phyloP scores from a whole-genome alignment of 2,888 invertebrate species.

The Esperia sulphurella region DNA sequence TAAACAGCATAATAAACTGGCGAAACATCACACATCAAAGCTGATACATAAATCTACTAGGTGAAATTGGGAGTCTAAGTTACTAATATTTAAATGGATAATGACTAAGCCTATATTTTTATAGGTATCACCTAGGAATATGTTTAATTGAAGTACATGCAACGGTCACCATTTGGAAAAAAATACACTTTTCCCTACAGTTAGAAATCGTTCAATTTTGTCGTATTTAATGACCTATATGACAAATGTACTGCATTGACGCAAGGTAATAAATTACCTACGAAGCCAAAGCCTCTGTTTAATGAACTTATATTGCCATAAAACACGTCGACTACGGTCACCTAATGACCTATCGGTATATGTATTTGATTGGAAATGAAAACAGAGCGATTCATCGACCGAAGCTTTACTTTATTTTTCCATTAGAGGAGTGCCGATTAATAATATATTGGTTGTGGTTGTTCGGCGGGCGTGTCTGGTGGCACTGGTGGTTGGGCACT shows the following conservation, averaged over 20 bases:
- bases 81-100: not conserved
- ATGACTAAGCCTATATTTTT: not conserved
- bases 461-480: slow-evolving; percentile 40
- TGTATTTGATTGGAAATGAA: slow-evolving; percentile 38
- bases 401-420: slow-evolving; percentile 55
- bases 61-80: not conserved
- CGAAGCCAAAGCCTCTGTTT: not conserved
- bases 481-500: slow-evolving; percentile 33
- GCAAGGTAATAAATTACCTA: not conserved
- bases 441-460: slow-evolving; percentile 51
- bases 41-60: slow-evolving; percentile 3
- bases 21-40: slow-evolving; percentile 14
- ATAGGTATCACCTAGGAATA: not conserved
- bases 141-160: no score
- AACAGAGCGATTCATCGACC: slow-evolving; percentile 56
- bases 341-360: slow-evolving; percentile 19
- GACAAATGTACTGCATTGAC: not conserved
- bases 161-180: no score
- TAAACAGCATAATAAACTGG: slow-evolving; percentile 7
- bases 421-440: slow-evolving; percentile 51
- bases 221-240: not conserved
- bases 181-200: no score
- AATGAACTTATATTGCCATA: slow-evolving; percentile 5
- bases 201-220: not conserved
- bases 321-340: slow-evolving; percentile 11